These are phyloP conservation scores for Rhodeus uyekii DNA, from an alignment of 2,797 vertebrate species.

Conservation along the genomic window DNA sequence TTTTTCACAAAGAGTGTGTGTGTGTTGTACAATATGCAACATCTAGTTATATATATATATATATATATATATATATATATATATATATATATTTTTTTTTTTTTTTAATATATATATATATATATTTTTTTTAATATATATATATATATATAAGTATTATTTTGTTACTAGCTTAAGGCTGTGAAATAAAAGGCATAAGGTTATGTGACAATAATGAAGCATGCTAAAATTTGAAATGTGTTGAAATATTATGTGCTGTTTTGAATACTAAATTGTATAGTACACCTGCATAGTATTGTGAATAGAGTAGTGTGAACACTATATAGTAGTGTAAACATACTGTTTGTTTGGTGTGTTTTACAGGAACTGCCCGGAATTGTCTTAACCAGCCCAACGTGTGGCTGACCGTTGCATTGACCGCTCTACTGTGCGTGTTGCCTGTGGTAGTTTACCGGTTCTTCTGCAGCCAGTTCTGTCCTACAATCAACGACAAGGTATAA, in stretches of 20 bases:
- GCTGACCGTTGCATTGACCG: slow-evolving; percentile 86
- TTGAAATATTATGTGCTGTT: neutral
- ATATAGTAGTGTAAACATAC: no score
- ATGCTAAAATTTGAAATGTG: neutral
- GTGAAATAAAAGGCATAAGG: no score
- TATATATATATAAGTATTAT: no score
- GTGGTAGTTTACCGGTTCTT: slow-evolving; percentile 83
- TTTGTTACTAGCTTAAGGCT: neutral
- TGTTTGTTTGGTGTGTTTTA: slow-evolving; percentile 38
- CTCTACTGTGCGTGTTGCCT: slow-evolving; percentile 85
- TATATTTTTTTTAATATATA: no score
- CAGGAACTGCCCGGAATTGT: slow-evolving; percentile 87
- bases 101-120: no score
- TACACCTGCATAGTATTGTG: neutral
- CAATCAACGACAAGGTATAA: slow-evolving; percentile 84
- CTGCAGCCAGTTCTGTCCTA: slow-evolving; percentile 80
- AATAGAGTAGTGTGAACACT: slow-evolving; percentile 19
- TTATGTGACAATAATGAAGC: neutral
- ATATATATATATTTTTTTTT: neutral
- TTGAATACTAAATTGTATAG: neutral
- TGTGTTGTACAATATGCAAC: no score
- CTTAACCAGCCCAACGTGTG: slow-evolving; percentile 84
- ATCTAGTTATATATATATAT: no score
- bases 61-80: no score
- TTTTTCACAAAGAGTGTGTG: no score